Evolutionary conservation across 2,888 invertebrate genomes (phyloP), one percentile per base, ranked within the genome.

Genomic region (Agriotes lineatus): DNA sequence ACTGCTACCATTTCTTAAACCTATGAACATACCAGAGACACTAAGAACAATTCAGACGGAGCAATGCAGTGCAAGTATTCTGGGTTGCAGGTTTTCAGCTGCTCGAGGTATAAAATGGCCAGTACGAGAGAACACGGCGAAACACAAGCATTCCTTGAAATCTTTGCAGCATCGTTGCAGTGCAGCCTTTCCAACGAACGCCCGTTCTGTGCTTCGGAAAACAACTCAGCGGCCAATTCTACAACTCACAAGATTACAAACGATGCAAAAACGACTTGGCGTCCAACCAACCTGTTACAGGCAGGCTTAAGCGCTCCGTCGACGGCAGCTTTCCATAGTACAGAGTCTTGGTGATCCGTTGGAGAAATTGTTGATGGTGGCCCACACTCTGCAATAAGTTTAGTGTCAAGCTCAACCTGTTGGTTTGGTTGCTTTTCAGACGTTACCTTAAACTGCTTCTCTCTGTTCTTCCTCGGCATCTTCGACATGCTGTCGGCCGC

Each of bases 91-190:
- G 88, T 87, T 82, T 93, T 92, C 61, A 99, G 88, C 73, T 97
- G 90, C 85, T 98, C 97, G 77, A 98, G 88, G 85, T 99, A 99
- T 45, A 98, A 88, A 80, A 99, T 87, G 22, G 98, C 97, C 78
- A 98, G 89, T 76, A 98, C 93, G 61, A 99, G 88, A 10, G 97
- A 95, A 82, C 96, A 96, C 0, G 98, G 97, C 6, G 96, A 95
- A 73, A 96, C 92, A 83, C 93, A 94, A 4, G 96, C 94, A 78
- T 91, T 90, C 79, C 93, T 89, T 63, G 90, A 91, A 72, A 95
- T 89, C 79, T 89, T 88, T 50, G 93, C 92, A 71, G 94, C 94
- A 77, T 91, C 91, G 77, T 92, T 91, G 72, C 90, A 88, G 81
- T 91, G 91, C 78, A 96, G 85, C 67, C 93, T 89, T 80, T 94